Conservation (phyloP, 2,797 vertebrate species). For the Nothura maculosa region DNA sequence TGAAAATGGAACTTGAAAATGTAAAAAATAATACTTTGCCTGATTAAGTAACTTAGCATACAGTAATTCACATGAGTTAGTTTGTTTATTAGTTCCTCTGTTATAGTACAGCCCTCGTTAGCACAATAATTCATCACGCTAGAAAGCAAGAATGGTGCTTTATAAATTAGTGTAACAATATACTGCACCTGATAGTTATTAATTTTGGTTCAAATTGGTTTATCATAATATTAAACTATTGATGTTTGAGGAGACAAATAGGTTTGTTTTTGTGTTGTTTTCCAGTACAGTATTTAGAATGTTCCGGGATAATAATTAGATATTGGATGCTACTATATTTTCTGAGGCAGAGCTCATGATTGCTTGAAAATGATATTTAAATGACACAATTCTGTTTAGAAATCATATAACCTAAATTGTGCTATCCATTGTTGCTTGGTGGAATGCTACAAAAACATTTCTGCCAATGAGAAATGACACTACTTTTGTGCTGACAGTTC, state of each 20-base stretch:
- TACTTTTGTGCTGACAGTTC: constrained; percentile 55
- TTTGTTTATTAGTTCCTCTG: constrained; percentile 57
- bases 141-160: constrained; percentile 62
- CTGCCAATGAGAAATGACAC: constrained; percentile 46
- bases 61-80: constrained; percentile 44
- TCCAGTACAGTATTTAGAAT: constrained; percentile 25
- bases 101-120: constrained; percentile 71
- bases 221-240: constrained; percentile 64
- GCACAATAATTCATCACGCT: constrained; percentile 72
- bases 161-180: constrained; percentile 77
- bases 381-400: constrained; percentile 40
- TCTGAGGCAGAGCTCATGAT: constrained; percentile 48
- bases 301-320: constrained; percentile 68
- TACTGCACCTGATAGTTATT: constrained; percentile 77
- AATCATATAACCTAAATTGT: constrained; percentile 35
- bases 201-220: constrained; percentile 70
- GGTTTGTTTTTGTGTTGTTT: constrained; percentile 65
- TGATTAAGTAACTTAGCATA: constrained; percentile 39
- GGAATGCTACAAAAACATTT: constrained; percentile 18
- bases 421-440: constrained; percentile 48
- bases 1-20: constrained; percentile 34
- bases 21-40: constrained; percentile 19
- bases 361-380: constrained; percentile 63
- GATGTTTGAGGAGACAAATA: constrained; percentile 69
- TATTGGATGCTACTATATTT: constrained; percentile 52